Evolutionary conservation across 2,797 vertebrate genomes (phyloP), one percentile per base, ranked within the genome.

Genomic region (Australoheros facetus): DNA sequence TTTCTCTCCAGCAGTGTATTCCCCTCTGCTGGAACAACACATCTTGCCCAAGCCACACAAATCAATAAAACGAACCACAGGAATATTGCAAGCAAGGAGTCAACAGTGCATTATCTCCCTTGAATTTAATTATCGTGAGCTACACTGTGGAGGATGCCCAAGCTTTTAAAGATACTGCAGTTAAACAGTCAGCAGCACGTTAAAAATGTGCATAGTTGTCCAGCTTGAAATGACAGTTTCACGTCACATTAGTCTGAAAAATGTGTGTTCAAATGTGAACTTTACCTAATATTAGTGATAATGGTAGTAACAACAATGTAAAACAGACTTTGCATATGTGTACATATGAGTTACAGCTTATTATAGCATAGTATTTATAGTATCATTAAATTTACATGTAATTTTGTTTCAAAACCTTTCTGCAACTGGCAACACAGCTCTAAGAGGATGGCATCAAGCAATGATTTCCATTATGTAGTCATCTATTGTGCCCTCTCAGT

Each of bases 61-160:
- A 90, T 92, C 88, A 84, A 91, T 85, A 71, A 59, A 58, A 66
- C 54, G 30, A 81, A 77, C 54, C 34, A 71, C 45, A 66, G 76
- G 14, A 81, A 84, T 80, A 79, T 9, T 70, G 70, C 71, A 62
- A 83, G 78, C 72, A 57, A 86, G 60, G 74, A 88, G 75, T 82
- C 69, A 78, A 76, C 66, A 80, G 71, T 32, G 71, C 32, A 57
- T 81, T 80, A 75, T 77, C 78, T 26, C 70, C 60, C 57, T 74
- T 79, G 53, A 74, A 80, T 89, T 85, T 86, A 88, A 81, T 81
- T 72, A 89, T 55, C 2, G 60, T 57, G 81, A 86, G 70, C 12
- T 26, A 83, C 85, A 72, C 55, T 14, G 21, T 87, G 73, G 84
- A 89, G 78, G 32, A 60, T 12, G 26, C 84, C 85, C 85, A 85